Percentiles rank a stretch among this genome's conserved stretches.
Conservation (phyloP, 64 coral and sea anemone genomes). For the Montipora cactus region DNA sequence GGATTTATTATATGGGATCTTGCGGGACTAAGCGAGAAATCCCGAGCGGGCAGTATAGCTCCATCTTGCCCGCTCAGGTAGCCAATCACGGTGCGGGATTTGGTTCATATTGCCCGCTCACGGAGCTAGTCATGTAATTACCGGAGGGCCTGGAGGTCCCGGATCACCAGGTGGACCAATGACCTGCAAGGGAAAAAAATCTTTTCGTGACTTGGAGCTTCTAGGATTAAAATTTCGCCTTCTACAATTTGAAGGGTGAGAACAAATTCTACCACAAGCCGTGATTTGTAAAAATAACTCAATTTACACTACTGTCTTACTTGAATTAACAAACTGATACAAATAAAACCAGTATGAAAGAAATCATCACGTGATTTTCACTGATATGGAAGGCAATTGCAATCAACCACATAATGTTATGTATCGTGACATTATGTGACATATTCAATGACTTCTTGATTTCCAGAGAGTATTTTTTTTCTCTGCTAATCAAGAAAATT, state of each 20-base stretch:
- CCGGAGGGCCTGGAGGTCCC: background rate
- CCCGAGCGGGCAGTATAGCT: no score
- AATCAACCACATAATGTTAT: slow-evolving; percentile 6
- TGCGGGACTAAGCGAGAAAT: no score
- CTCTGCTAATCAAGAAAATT: slow-evolving; percentile 7
- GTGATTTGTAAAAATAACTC: no score
- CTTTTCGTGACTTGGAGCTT: background rate
- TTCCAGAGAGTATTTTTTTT: background rate
- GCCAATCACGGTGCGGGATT: no score
- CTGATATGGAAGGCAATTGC: background rate
- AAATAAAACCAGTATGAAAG: background rate
- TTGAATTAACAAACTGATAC: no score
- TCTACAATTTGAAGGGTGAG: no score
- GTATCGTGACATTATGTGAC: slow-evolving; percentile 1
- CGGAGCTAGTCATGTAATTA: background rate
- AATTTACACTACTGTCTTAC: no score
- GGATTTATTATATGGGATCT: no score
- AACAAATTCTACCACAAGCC: no score
- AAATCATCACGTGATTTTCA: background rate
- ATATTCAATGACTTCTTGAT: slow-evolving; percentile 22
- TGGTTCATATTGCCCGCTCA: no score
- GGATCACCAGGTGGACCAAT: slow-evolving; percentile 26
- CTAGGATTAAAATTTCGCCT: no score
- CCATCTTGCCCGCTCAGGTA: no score
- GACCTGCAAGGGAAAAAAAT: background rate